These are phyloP conservation scores for Agapornis canus DNA, from an alignment of 2,797 vertebrate species.

Conservation along the genomic window DNA sequence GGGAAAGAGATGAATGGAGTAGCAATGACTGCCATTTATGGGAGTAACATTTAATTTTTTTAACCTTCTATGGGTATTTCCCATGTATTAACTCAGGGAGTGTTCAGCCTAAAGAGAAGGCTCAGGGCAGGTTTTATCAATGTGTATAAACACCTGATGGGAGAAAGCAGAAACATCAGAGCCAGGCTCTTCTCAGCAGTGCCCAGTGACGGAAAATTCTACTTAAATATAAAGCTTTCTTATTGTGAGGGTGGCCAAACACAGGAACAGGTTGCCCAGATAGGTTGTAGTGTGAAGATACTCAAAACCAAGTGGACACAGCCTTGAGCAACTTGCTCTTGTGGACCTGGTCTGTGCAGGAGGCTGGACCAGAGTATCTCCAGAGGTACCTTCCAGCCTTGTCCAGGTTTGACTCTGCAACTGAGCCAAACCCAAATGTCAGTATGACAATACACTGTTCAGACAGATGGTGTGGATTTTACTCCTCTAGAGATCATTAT, in stretches of 20 bases:
- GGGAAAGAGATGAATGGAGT: neutral
- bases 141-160: rapidly evolving
- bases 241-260: neutral
- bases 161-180: neutral
- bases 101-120: neutral
- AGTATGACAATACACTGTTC: neutral
- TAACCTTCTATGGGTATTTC: neutral
- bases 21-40: neutral
- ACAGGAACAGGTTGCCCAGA: neutral
- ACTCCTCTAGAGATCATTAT: neutral
- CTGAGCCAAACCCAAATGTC: neutral
- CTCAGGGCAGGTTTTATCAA: neutral
- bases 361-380: neutral
- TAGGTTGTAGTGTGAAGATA: neutral
- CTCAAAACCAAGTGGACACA: neutral
- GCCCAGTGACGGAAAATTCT: neutral
- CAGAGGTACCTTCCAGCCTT: neutral
- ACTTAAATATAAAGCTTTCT: neutral
- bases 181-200: neutral
- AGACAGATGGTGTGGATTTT: neutral
- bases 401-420: neutral
- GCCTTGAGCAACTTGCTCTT: neutral
- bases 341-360: neutral
- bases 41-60: neutral
- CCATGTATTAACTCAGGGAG: neutral